Evolutionary conservation across 2,888 invertebrate genomes (phyloP).

Genomic region (Caenorhabditis uteleia): DNA sequence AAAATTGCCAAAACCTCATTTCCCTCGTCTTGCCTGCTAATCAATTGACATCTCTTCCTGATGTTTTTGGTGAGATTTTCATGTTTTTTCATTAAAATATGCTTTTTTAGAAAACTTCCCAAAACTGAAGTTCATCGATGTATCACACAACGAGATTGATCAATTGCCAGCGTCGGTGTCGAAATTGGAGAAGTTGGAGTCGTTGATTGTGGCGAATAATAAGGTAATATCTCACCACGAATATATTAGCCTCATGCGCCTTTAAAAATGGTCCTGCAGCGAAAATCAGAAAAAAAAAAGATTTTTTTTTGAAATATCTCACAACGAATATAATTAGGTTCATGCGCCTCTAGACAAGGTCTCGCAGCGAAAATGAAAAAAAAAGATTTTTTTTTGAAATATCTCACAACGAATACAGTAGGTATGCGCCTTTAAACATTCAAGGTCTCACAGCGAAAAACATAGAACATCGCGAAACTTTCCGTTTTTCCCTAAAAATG

Average conservation of each 20-base stretch:
- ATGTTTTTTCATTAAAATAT: background rate
- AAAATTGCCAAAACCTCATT: slow-evolving; percentile 16
- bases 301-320: too few relatives aligned
- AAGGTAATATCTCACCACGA: slow-evolving; percentile 12
- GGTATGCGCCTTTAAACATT: too few relatives aligned
- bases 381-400: too few relatives aligned
- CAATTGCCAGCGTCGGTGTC: slow-evolving; percentile 36
- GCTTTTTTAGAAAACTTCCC: slow-evolving; percentile 19
- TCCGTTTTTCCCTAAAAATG: too few relatives aligned
- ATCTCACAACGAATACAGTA: too few relatives aligned
- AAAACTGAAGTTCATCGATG: slow-evolving; percentile 45
- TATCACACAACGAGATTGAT: slow-evolving; percentile 44
- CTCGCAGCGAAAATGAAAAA: background rate
- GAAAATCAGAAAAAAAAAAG: too few relatives aligned
- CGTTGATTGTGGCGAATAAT: slow-evolving; percentile 46
- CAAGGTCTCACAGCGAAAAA: too few relatives aligned
- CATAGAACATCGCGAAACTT: too few relatives aligned
- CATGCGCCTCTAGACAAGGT: too few relatives aligned
- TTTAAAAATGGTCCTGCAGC: background rate
- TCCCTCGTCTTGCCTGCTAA: slow-evolving; percentile 30
- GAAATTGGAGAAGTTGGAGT: slow-evolving; percentile 42
- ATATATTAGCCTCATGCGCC: background rate
- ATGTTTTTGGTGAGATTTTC: slow-evolving; percentile 25
- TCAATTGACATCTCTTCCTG: slow-evolving; percentile 28
- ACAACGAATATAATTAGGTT: too few relatives aligned